Evolutionary conservation across 2,888 invertebrate genomes (phyloP).

Genomic region (Leucophenga maculata): DNA sequence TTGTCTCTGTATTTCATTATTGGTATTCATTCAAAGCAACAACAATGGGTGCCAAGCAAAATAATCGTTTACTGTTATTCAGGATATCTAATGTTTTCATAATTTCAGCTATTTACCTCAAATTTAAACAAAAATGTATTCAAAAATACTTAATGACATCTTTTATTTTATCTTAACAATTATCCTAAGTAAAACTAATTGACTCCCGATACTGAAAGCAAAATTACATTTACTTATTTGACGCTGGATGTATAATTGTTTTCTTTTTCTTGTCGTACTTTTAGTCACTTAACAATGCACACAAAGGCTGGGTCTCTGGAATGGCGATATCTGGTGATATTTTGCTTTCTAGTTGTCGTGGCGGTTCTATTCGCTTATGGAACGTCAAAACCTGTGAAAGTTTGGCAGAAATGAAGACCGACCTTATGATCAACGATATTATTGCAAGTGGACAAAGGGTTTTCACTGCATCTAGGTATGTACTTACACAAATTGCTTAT

Average conservation of each 20-base stretch:
- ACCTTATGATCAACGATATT: constrained; percentile 80
- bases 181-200: background rate
- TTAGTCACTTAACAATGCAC: constrained; percentile 84
- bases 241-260: background rate
- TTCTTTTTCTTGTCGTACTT: background rate
- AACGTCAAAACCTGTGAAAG: constrained; percentile 78
- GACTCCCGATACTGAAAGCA: background rate
- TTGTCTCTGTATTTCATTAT: constrained; percentile 44
- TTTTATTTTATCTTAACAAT: background rate
- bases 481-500: background rate
- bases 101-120: too few species aligned
- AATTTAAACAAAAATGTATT: too few species aligned
- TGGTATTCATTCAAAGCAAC: constrained; percentile 41
- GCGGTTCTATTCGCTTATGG: constrained; percentile 85
- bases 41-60: constrained; percentile 49
- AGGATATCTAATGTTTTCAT: too few species aligned
- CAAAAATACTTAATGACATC: too few species aligned
- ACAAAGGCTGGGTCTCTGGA: constrained; percentile 90
- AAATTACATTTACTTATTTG: background rate
- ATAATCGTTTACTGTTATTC: background rate
- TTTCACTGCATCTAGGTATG: constrained; percentile 87
- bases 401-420: constrained; percentile 80
- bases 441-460: constrained; percentile 78
- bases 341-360: constrained; percentile 83
- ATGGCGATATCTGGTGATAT: constrained; percentile 76